Conservation (phyloP, 2,888 invertebrate species). For the Tinea semifulvella region DNA sequence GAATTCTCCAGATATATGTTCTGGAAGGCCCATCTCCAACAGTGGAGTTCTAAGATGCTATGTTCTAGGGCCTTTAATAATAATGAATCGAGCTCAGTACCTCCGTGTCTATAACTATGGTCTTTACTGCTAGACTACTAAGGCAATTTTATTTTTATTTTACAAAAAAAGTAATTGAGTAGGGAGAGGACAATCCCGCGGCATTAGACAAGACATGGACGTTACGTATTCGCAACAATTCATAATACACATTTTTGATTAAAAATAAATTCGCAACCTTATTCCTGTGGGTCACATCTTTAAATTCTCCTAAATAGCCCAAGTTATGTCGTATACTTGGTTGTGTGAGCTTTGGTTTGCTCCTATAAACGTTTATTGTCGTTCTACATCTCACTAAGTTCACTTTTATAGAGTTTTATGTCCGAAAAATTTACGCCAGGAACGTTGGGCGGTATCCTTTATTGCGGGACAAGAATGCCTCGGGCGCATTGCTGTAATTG, state of each 20-base stretch:
- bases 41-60: too few relatives aligned
- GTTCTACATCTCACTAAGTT: slow-evolving; percentile 61
- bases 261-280: background rate
- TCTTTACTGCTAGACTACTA: slow-evolving; percentile 27
- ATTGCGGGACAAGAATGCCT: slow-evolving; percentile 54
- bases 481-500: slow-evolving; percentile 54
- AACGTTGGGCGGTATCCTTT: slow-evolving; percentile 49
- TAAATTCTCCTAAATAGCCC: background rate
- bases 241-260: background rate
- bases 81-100: too few relatives aligned
- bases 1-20: too few relatives aligned
- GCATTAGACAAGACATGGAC: slow-evolving; percentile 23
- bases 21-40: too few relatives aligned
- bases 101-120: too few relatives aligned
- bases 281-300: background rate
- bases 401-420: slow-evolving; percentile 64
- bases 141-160: slow-evolving; percentile 51
- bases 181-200: slow-evolving; percentile 24
- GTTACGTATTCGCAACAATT: slow-evolving; percentile 9
- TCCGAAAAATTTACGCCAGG: slow-evolving; percentile 63
- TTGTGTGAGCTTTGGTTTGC: slow-evolving; percentile 17
- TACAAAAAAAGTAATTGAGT: slow-evolving; percentile 49
- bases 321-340: slow-evolving; percentile 1
- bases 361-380: slow-evolving; percentile 62
- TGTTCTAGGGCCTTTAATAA: too few relatives aligned